Evolutionary conservation across 2,797 vertebrate species (phyloP).

Genomic region (Lacerta viridis): DNA sequence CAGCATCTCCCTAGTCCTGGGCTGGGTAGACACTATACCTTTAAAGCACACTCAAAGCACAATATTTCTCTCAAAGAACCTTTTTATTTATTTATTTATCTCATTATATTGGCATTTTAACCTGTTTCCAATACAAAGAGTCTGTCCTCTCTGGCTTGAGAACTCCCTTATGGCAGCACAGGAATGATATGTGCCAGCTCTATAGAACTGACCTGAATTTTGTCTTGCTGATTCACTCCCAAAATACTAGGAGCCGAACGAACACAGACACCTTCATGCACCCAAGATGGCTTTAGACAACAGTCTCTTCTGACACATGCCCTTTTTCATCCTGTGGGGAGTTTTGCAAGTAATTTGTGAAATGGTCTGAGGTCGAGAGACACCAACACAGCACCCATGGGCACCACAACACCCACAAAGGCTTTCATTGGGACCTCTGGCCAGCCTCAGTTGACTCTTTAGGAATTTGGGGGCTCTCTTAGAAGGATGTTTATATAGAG

Average conservation of each 20-base stretch:
- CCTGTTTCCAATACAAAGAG: neutral
- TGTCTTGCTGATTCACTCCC: neutral
- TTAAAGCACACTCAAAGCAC: no score
- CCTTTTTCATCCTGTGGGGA: no score
- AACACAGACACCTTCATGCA: neutral
- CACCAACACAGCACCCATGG: no score
- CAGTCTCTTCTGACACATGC: neutral
- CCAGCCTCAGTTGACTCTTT: slow-evolving; percentile 7
- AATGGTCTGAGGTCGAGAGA: neutral
- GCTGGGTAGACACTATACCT: no score
- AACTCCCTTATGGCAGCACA: neutral
- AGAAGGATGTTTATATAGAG: neutral
- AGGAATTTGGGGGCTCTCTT: slow-evolving; percentile 3
- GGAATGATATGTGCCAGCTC: neutral
- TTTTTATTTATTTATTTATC: no score
- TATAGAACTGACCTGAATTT: neutral
- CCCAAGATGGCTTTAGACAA: neutral
- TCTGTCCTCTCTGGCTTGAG: neutral
- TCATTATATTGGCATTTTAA: slow-evolving; percentile 10
- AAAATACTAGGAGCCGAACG: neutral
- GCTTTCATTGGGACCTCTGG: neutral
- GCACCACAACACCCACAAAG: no score
- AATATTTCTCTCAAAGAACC: no score
- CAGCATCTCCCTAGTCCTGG: neutral
- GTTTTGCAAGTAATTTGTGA: neutral